phyloP scores from a whole-genome alignment of 2,797 vertebrate species.

The Chrysocyon brachyurus region DNA sequence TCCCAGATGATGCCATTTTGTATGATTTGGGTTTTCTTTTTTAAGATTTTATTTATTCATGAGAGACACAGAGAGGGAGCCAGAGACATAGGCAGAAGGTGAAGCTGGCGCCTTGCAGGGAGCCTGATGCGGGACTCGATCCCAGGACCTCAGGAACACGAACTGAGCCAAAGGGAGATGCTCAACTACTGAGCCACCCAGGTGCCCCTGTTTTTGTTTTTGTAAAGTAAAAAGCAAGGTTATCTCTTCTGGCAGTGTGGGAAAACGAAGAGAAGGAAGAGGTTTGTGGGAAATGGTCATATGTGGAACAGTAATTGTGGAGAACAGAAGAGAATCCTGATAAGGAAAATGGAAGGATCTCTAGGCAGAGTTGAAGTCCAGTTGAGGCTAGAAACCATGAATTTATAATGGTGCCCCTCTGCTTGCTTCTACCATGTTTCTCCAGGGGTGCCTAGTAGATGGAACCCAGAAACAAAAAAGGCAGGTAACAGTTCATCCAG shows the following conservation, averaged over 20 bases:
- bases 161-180: not conserved
- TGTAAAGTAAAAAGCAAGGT: conserved; percentile 16
- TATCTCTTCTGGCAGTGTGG: not conserved
- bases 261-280: not conserved
- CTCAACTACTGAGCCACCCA: not conserved
- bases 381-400: not conserved
- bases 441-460: not conserved
- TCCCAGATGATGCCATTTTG: not conserved
- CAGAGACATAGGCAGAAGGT: not conserved
- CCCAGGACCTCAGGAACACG: not conserved
- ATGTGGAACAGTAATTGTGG: not conserved
- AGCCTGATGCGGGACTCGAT: not conserved
- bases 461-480: not conserved
- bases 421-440: not conserved
- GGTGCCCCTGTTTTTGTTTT: not conserved
- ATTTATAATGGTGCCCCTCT: not conserved
- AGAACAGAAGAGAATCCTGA: not conserved
- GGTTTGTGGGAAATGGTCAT: not conserved
- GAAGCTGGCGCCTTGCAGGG: not conserved
- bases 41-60: not conserved
- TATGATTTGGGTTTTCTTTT: not conserved
- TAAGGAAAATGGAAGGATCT: not conserved
- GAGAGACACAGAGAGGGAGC: not conserved
- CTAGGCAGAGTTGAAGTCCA: not conserved
- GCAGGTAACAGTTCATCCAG: not conserved